Evolutionary conservation across 2,797 vertebrate genomes (phyloP).

Genomic region (Todus mexicanus): DNA sequence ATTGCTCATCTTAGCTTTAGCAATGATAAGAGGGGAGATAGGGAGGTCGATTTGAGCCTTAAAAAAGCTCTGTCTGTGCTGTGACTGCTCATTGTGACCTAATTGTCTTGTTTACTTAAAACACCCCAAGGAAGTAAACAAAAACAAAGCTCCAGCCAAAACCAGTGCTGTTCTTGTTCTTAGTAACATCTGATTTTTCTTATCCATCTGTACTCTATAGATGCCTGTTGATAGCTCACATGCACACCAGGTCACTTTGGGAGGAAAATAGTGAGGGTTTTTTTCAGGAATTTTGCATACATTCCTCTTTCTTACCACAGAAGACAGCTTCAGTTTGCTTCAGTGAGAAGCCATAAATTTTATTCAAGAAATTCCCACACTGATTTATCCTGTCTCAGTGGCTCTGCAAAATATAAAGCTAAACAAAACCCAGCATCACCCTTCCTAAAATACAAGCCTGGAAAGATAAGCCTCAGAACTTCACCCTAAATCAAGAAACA

Average conservation of each 20-base stretch:
- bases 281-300: neutral
- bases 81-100: neutral
- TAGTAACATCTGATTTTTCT: neutral
- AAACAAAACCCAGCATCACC: neutral
- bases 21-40: constrained; percentile 7
- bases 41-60: neutral
- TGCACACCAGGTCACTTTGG: rapidly evolving
- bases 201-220: neutral
- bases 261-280: neutral
- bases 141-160: neutral
- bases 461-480: neutral
- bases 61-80: neutral
- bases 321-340: neutral
- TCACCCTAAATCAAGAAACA: neutral
- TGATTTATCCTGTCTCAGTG: neutral
- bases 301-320: neutral
- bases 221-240: rapidly evolving
- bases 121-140: neutral
- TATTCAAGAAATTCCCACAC: neutral
- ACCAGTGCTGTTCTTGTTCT: neutral
- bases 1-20: neutral
- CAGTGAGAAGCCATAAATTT: neutral
- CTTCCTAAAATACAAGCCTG: neutral
- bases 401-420: neutral
- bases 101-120: neutral